phyloP scores from a whole-genome alignment of 2,797 vertebrate species.

The Ataeniobius toweri region DNA sequence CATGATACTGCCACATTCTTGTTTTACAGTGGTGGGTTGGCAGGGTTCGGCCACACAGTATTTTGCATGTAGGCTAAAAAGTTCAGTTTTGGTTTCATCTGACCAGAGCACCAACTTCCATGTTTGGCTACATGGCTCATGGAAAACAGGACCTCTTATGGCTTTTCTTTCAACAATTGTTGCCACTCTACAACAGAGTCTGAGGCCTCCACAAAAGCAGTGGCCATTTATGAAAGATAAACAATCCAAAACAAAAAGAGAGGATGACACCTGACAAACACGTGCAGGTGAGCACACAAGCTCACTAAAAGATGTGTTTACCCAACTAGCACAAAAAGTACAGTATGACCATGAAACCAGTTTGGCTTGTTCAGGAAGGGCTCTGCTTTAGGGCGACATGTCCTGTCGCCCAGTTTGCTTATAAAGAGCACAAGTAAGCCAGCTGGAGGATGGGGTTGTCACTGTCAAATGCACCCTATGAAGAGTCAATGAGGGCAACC shows the following conservation, averaged over 20 bases:
- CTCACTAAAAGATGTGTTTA: slow-evolving; percentile 47
- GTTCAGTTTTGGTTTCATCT: not conserved
- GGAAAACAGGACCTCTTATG: not conserved
- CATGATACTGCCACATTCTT: not conserved
- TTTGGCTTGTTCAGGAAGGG: slow-evolving; percentile 58
- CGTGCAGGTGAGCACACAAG: slow-evolving; percentile 74
- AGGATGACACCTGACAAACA: slow-evolving; percentile 52
- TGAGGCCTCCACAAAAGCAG: slow-evolving; percentile 8
- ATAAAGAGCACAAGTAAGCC: slow-evolving; percentile 44
- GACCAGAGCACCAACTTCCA: not conserved
- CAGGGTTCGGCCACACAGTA: not conserved
- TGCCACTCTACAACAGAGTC: not conserved
- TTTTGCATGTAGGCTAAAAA: not conserved
- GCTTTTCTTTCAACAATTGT: not conserved
- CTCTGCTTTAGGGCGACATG: slow-evolving; percentile 18
- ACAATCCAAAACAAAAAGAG: slow-evolving; percentile 58
- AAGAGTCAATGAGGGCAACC: slow-evolving; percentile 52
- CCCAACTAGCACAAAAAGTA: slow-evolving; percentile 31
- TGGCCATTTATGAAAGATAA: slow-evolving; percentile 62
- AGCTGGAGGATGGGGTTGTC: slow-evolving; percentile 40
- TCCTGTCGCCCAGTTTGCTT: slow-evolving; percentile 17
- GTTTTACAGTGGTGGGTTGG: not conserved
- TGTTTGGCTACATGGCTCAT: not conserved
- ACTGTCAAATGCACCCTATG: slow-evolving; percentile 43
- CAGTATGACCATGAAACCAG: slow-evolving; percentile 55